Percentiles rank a stretch among this genome's conserved stretches.
These are phyloP conservation scores for Trissonchulus sp. DNA, from an alignment of 2,888 invertebrate genomes.

Conservation along the genomic window DNA sequence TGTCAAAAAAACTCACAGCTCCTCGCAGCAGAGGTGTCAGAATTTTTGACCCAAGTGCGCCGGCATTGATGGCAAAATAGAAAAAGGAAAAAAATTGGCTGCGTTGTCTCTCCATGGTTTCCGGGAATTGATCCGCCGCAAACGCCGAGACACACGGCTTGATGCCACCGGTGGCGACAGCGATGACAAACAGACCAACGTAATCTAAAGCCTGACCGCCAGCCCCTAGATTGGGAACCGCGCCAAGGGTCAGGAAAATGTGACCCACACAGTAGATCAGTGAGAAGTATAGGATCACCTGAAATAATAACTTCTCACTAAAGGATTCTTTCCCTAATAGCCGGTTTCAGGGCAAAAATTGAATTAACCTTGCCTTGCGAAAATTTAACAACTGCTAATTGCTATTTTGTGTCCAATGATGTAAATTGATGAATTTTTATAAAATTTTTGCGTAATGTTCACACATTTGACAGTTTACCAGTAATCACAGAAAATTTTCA, in stretches of 20 bases:
- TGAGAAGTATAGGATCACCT: constrained; percentile 68
- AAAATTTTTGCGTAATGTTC: too few relatives aligned
- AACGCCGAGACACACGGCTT: constrained; percentile 92
- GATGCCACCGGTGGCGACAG: constrained; percentile 85
- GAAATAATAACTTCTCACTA: constrained; percentile 39
- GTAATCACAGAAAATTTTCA: too few relatives aligned
- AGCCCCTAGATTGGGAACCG: constrained; percentile 53
- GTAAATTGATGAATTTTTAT: too few relatives aligned
- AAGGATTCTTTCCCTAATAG: too few relatives aligned
- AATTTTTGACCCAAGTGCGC: constrained; percentile 58
- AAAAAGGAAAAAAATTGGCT: constrained; percentile 86
- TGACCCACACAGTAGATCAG: constrained; percentile 55
- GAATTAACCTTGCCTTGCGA: too few relatives aligned
- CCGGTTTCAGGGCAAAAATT: too few relatives aligned
- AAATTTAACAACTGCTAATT: too few relatives aligned
- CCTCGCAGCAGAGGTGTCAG: constrained; percentile 47
- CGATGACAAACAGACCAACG: constrained; percentile 68
- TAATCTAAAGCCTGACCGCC: constrained; percentile 50
- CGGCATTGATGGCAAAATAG: constrained; percentile 84
- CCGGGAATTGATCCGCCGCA: constrained; percentile 81
- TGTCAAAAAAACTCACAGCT: constrained; percentile 38
- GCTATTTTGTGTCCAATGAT: too few relatives aligned
- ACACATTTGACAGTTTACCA: too few relatives aligned
- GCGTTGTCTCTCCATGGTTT: constrained; percentile 58
- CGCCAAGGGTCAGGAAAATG: constrained; percentile 54